Conservation (phyloP, 2,888 invertebrate species). For the Drosophila ezoana region DNA sequence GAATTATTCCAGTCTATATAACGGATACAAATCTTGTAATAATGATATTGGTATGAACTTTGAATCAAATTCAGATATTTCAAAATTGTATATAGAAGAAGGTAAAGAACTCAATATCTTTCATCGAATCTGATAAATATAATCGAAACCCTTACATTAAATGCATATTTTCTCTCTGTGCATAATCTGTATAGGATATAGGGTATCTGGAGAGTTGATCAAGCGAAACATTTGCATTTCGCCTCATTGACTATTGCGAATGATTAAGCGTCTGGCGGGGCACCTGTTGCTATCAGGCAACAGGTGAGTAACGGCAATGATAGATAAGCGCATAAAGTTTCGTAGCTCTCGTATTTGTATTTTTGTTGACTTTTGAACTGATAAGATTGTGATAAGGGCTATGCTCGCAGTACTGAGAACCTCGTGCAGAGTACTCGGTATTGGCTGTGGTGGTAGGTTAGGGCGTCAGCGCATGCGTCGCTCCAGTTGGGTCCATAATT, state of each 20-base stretch:
- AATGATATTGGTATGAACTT: too few relatives aligned
- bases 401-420: too few relatives aligned
- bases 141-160: too few relatives aligned
- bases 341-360: slow-evolving; percentile 24
- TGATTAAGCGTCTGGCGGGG: slow-evolving; percentile 53
- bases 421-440: background rate
- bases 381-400: slow-evolving; percentile 59
- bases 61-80: too few relatives aligned
- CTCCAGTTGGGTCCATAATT: slow-evolving; percentile 44
- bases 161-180: too few relatives aligned
- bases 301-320: slow-evolving; percentile 64
- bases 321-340: slow-evolving; percentile 58
- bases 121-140: too few relatives aligned
- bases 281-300: slow-evolving; percentile 72
- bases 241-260: slow-evolving; percentile 63
- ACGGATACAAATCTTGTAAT: too few relatives aligned
- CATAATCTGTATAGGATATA: background rate
- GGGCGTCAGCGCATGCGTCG: slow-evolving; percentile 66
- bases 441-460: slow-evolving; percentile 68
- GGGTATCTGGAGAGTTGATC: slow-evolving; percentile 22
- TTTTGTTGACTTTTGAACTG: slow-evolving; percentile 59
- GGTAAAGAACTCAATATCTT: too few relatives aligned
- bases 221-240: background rate
- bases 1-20: too few relatives aligned
- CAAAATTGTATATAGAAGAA: too few relatives aligned